Percentiles rank a stretch among this genome's conserved stretches.
Evolutionary conservation across 1,140 invertebrate genomes (phyloP).

Genomic region (Cydia strobilella): DNA sequence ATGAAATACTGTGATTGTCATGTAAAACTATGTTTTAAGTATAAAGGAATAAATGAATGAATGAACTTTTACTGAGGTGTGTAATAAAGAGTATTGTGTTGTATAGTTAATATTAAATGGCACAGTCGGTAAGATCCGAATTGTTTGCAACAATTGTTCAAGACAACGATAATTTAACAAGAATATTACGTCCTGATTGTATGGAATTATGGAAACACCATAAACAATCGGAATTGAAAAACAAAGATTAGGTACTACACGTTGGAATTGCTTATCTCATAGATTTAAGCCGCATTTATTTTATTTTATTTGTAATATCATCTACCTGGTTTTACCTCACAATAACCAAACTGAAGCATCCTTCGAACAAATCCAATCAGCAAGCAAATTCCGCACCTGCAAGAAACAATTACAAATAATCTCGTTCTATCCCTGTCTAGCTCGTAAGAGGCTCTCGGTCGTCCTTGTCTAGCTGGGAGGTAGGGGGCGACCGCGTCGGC

Average conservation of each 20-base stretch:
- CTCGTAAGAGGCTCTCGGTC: not conserved
- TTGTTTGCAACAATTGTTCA: no score
- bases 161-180: not conserved
- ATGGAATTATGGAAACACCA: no score
- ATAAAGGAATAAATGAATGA: no score
- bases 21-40: no score
- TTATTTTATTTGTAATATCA: not conserved
- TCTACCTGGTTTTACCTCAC: not conserved
- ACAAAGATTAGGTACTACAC: not conserved
- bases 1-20: no score
- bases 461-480: not conserved
- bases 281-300: not conserved
- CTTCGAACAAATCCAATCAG: constrained; percentile 5
- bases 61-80: no score
- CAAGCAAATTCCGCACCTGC: not conserved
- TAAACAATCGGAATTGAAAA: not conserved
- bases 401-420: constrained; percentile 17
- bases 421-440: not conserved
- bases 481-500: no score
- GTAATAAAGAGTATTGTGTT: no score
- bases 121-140: not conserved
- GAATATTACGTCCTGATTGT: no score
- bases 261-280: no score
- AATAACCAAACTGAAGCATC: not conserved
- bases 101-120: not conserved